Percentiles rank a stretch among this genome's conserved stretches.
These are phyloP conservation scores for Thereva unica DNA, from an alignment of 2,888 invertebrate species.

Conservation along the genomic window DNA sequence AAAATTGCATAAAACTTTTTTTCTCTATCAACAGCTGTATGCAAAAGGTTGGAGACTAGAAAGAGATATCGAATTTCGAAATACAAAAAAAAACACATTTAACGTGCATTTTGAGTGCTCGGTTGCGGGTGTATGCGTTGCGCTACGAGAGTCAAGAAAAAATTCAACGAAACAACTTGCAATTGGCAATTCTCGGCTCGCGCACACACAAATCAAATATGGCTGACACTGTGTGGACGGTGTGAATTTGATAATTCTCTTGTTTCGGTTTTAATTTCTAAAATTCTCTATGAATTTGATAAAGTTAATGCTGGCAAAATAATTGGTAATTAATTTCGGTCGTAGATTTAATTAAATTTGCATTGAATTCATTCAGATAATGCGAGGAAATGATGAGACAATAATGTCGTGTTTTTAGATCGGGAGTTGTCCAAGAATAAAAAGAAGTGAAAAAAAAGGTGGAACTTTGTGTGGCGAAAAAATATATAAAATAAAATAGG, in stretches of 20 bases:
- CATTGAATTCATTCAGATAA: not conserved
- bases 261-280: conserved; percentile 28
- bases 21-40: no score
- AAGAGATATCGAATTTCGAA: no score
- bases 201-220: conserved; percentile 35
- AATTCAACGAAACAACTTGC: no score
- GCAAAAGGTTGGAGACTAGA: no score
- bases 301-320: conserved; percentile 10
- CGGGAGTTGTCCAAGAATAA: no score
- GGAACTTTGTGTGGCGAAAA: conserved; percentile 19
- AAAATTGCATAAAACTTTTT: no score
- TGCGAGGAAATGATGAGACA: no score
- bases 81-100: no score
- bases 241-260: conserved; percentile 18
- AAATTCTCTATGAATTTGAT: conserved; percentile 20
- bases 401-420: no score
- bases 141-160: no score
- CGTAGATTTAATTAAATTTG: conserved; percentile 2
- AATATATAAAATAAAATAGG: not conserved
- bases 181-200: not conserved
- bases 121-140: no score
- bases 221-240: conserved; percentile 26
- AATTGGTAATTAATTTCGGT: conserved; percentile 7
- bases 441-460: conserved; percentile 20
- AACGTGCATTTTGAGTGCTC: no score